Evolutionary conservation across 2,113 vertebrate species (phyloP).

Genomic region (Canis aureus): DNA sequence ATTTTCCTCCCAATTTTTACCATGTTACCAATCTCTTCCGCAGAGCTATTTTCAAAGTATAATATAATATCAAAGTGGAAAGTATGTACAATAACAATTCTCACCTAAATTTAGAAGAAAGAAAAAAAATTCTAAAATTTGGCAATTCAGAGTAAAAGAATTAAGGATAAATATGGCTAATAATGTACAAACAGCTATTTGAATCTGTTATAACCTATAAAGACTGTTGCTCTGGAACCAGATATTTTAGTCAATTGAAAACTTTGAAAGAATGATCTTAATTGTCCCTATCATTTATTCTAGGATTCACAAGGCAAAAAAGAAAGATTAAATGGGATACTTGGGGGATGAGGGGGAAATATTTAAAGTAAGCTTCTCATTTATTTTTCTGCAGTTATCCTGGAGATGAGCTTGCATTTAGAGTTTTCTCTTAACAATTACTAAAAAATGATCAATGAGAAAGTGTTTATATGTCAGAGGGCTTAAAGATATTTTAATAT

Average conservation of each 20-base stretch:
- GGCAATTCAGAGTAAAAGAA: neutral
- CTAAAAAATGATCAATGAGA: neutral
- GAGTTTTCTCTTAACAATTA: neutral
- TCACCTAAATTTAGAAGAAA: slow-evolving; percentile 29
- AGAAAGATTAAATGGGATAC: slow-evolving; percentile 10
- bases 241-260: neutral
- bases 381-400: neutral
- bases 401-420: slow-evolving; percentile 26
- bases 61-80: neutral
- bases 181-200: neutral
- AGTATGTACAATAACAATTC: neutral
- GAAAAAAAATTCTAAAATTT: neutral
- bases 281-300: neutral
- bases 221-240: neutral
- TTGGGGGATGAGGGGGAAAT: neutral
- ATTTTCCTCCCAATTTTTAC: neutral
- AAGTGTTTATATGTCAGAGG: neutral
- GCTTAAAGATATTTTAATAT: neutral
- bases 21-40: neutral
- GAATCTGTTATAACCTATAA: neutral
- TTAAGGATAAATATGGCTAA: neutral
- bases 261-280: neutral
- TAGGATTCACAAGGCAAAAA: neutral
- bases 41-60: neutral
- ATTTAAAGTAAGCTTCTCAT: neutral